Evolutionary conservation across 2,113 vertebrate genomes (phyloP), one percentile per base, ranked within the genome.

Genomic region (western clawed frog (Xenopus tropicalis)): DNA sequence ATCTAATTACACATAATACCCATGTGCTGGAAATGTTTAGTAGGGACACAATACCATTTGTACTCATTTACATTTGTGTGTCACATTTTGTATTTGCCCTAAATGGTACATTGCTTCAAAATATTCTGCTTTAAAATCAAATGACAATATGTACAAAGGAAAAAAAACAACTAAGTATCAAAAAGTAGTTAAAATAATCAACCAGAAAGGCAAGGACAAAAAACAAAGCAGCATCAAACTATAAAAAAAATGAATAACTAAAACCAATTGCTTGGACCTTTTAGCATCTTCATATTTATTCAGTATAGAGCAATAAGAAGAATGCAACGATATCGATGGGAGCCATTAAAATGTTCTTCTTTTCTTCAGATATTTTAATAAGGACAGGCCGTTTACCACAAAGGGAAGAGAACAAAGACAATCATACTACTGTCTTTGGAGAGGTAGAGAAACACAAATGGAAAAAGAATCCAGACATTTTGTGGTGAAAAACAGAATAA

Each of bases 51-150:
- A n/a, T n/a, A n/a, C 52, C 52, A n/a, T 54, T n/a, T 17, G 19
- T 54, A n/a, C 52, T 54, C 52, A 54, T 54, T 54, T 54, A 54
- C 52, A 54, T 54, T n/a, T 54, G 19, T 54, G 17, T 54, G 52
- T 54, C 52, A 54, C 52, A 17, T n/a, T 54, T 54, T 54, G 52
- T 54, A 54, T 54, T 54, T 54, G 4, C 46, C 46, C 46, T 17
- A 48, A 48, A 48, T 48, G 5, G 6, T 48, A 48, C 46, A n/a
- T 14, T 9, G 1, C 52, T 54, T 14, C 52, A 54, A 17, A 54
- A 54, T 5, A 54, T n/a, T 54, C 16, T 54, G 14, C 52, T 54
- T 54, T 54, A 20, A 6, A 54, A 54, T 20, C 1, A 54, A n/a
- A 54, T 54, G 52, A n/a, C 52, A 54, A n/a, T 17, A 54, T 20